Evolutionary conservation across 1,140 invertebrate species (phyloP).

Genomic region (Orius laevigatus): DNA sequence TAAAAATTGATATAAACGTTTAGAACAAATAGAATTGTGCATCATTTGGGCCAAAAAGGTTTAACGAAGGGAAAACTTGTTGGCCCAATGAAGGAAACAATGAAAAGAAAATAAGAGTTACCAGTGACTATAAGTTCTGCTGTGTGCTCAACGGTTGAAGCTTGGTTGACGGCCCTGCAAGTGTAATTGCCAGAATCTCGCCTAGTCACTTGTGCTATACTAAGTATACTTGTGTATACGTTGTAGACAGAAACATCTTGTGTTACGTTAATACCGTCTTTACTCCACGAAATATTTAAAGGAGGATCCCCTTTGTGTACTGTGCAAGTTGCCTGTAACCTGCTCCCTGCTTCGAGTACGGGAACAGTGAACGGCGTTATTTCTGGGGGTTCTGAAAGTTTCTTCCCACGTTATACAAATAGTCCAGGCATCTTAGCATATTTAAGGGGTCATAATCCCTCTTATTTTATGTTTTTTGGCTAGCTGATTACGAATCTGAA

Average conservation of each 20-base stretch:
- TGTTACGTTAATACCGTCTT: conserved; percentile 31
- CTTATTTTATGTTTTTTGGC: no score
- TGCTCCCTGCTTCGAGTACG: conserved; percentile 35
- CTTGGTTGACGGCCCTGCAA: conserved; percentile 67
- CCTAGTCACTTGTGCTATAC: conserved; percentile 69
- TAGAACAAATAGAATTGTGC: no score
- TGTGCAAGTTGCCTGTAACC: conserved; percentile 42
- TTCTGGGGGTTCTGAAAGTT: conserved; percentile 37
- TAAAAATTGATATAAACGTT: no score
- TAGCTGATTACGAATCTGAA: no score
- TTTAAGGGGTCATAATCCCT: no score
- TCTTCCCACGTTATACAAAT: background rate
- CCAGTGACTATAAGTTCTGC: conserved; percentile 43
- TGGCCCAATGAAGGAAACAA: no score
- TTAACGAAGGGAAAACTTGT: no score
- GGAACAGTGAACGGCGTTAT: conserved; percentile 35
- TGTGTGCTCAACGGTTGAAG: conserved; percentile 48
- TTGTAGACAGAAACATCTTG: conserved; percentile 26
- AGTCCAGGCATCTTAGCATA: no score
- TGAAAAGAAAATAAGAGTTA: conserved; percentile 22
- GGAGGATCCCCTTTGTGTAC: conserved; percentile 52
- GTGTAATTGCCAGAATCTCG: conserved; percentile 75
- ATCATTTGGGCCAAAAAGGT: no score
- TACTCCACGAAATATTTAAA: conserved; percentile 46
- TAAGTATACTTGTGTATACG: conserved; percentile 48